Conservation (phyloP, 2,888 invertebrate species). For the Uloborus plumipes region DNA sequence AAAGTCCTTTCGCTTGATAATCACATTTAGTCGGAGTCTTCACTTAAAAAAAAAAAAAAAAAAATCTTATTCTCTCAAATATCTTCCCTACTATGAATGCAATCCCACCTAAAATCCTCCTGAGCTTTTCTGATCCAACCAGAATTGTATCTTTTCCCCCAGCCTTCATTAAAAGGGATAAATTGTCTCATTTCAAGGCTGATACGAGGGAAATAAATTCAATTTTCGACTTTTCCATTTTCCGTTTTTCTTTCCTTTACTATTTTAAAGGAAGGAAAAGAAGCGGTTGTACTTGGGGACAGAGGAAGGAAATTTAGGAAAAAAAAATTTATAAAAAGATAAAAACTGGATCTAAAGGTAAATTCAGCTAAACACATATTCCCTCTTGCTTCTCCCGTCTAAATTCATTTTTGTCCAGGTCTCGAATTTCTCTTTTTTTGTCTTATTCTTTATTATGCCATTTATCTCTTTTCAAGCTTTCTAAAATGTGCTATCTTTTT, state of each 20-base stretch:
- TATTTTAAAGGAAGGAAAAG: not conserved
- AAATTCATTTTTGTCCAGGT: conserved; percentile 36
- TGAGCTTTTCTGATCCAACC: not conserved
- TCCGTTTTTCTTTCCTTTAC: not conserved
- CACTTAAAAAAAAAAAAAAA: not conserved
- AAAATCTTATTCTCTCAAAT: not conserved
- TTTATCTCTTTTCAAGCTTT: not conserved
- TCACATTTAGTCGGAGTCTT: conserved; percentile 9
- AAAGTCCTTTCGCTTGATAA: conserved; percentile 2
- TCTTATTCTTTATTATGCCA: not conserved
- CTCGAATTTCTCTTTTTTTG: conserved; percentile 27
- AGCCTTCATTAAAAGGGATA: conserved; percentile 41
- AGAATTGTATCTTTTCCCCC: not conserved
- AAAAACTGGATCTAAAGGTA: conserved; percentile 14
- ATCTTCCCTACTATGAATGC: not conserved
- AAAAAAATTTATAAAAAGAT: not conserved
- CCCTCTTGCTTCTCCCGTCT: conserved; percentile 3
- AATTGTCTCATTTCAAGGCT: conserved; percentile 56
- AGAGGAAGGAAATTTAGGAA: conserved; percentile 9
- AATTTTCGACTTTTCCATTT: conserved; percentile 43
- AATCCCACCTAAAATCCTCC: too few relatives aligned
- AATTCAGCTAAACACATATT: conserved; percentile 33
- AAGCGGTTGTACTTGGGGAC: not conserved
- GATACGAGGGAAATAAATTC: conserved; percentile 47
- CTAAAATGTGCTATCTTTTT: too few relatives aligned